Evolutionary conservation across 2,797 vertebrate genomes (phyloP), one percentile per base, ranked within the genome.

Genomic region (Tympanoctomys barrerae): DNA sequence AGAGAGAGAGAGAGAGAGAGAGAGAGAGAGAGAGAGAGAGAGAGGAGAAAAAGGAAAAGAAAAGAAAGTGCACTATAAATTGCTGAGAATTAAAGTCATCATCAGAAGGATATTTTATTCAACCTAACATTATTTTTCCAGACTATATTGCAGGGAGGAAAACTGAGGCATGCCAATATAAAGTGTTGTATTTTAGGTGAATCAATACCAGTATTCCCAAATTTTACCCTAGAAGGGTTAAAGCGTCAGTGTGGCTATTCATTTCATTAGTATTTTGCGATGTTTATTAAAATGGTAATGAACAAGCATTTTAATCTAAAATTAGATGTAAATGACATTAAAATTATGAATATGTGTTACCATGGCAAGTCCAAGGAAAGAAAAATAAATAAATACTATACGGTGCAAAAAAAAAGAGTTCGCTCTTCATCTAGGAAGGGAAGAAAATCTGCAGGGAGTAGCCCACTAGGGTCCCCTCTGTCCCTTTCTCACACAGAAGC

Each of bases 241-340:
- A 82, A 52, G 13, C 61, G 91, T 90, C 61, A 16, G 42, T 42
- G 42, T 42, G 36, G 7, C 54, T 79, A 4, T 61, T 70, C 28
- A 70, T 87, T 49, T 94, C 66, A 7, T 57, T 57, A 66, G 57
- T 49, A 70, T 70, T 39, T 22, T 75, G 42, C 78, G 85, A 14
- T 73, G 12, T 87, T 84, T 94, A n/a, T 68, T 91, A 19, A 96
- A 92, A 90, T 39, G 52, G 13, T 81, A 82, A 90, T 64, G 78
- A 77, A 81, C 73, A 92, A 89, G 59, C 11, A 49, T 70, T 68
- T 83, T 79, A 89, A 61, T 66, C n/a, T 26, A 83, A 93, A 93
- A 94, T 42, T 94, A 19, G 33, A 70, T 82, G 68, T 90, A 81
- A 91, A 52, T 77, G 66, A 71, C 12, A 85, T 79, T 12, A 90